These are phyloP conservation scores for Amblyteles armatorius DNA, from an alignment of 2,888 invertebrate species.

Conservation along the genomic window DNA sequence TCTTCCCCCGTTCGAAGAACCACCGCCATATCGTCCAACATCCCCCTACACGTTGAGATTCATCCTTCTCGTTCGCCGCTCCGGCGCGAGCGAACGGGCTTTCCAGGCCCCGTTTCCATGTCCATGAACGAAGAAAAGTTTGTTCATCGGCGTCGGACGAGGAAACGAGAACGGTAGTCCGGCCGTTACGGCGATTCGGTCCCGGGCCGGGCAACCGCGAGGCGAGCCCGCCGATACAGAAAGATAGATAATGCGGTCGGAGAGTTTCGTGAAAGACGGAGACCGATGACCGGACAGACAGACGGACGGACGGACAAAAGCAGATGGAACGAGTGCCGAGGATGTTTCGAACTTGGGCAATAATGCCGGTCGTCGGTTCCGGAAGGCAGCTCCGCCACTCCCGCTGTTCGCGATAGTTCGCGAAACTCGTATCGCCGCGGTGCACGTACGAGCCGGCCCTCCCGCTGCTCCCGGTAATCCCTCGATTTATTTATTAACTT, in stretches of 20 bases:
- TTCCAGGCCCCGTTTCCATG: constrained; percentile 9
- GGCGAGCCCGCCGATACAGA: constrained; percentile 30
- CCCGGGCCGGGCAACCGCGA: constrained; percentile 17
- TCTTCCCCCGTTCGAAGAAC: too few relatives aligned
- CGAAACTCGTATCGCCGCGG: constrained; percentile 75
- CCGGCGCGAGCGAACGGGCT: constrained; percentile 1
- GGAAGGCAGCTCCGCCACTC: constrained; percentile 67
- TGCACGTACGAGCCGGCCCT: constrained; percentile 62
- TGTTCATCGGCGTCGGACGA: constrained; percentile 43
- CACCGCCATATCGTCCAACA: too few relatives aligned
- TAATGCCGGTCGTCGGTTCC: constrained; percentile 79
- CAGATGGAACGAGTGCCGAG: constrained; percentile 67
- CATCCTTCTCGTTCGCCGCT: neutral
- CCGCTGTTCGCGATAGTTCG: constrained; percentile 70
- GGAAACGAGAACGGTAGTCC: constrained; percentile 42
- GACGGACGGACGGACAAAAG: constrained; percentile 64
- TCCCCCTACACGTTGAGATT: neutral
- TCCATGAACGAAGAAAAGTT: constrained; percentile 67
- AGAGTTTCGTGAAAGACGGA: constrained; percentile 53
- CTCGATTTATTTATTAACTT: constrained; percentile 75
- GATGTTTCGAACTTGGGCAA: constrained; percentile 80
- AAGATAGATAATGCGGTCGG: constrained; percentile 41
- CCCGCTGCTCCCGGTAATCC: constrained; percentile 65
- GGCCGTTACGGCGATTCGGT: constrained; percentile 8
- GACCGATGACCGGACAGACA: constrained; percentile 49